Conservation (phyloP, 2,797 vertebrate genomes). For the Urosaurus nigricauda region DNA sequence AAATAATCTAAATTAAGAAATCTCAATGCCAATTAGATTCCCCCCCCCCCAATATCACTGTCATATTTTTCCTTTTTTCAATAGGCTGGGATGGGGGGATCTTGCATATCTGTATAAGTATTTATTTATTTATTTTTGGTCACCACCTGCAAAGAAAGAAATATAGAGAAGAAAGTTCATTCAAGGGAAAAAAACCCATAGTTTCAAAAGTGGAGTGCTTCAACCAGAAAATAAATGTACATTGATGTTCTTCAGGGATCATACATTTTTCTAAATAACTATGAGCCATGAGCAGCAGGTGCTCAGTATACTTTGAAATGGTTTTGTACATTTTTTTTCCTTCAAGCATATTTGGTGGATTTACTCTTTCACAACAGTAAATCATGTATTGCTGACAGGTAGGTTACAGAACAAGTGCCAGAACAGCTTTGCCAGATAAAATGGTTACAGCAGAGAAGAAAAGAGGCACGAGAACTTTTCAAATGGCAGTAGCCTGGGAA, state of each 20-base stretch:
- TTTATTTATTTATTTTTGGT: slow-evolving; percentile 54
- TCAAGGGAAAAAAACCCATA: slow-evolving; percentile 59
- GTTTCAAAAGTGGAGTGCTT: slow-evolving; percentile 67
- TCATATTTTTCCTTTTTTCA: slow-evolving; percentile 72
- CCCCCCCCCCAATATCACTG: slow-evolving; percentile 64
- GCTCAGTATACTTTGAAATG: slow-evolving; percentile 57
- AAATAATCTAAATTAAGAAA: slow-evolving; percentile 83
- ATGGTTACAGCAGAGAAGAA: slow-evolving; percentile 32
- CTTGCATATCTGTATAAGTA: slow-evolving; percentile 60
- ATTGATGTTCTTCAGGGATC: slow-evolving; percentile 65
- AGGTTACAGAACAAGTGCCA: slow-evolving; percentile 55
- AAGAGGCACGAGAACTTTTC: slow-evolving; percentile 34
- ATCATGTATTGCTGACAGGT: slow-evolving; percentile 57
- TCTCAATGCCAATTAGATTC: slow-evolving; percentile 75
- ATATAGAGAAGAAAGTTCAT: slow-evolving; percentile 69
- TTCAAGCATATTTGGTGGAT: slow-evolving; percentile 47
- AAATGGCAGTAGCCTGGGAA: slow-evolving; percentile 10
- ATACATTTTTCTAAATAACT: slow-evolving; percentile 66
- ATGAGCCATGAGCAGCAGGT: slow-evolving; percentile 58
- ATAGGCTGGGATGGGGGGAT: slow-evolving; percentile 50
- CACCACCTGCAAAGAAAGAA: slow-evolving; percentile 57
- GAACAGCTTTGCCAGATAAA: slow-evolving; percentile 59
- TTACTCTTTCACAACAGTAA: slow-evolving; percentile 61
- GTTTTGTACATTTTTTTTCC: slow-evolving; percentile 49
- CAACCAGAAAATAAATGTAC: slow-evolving; percentile 69